Evolutionary conservation across 2,888 invertebrate species (phyloP), one percentile per base, ranked within the genome.

Genomic region (Eremobia ochroleuca): DNA sequence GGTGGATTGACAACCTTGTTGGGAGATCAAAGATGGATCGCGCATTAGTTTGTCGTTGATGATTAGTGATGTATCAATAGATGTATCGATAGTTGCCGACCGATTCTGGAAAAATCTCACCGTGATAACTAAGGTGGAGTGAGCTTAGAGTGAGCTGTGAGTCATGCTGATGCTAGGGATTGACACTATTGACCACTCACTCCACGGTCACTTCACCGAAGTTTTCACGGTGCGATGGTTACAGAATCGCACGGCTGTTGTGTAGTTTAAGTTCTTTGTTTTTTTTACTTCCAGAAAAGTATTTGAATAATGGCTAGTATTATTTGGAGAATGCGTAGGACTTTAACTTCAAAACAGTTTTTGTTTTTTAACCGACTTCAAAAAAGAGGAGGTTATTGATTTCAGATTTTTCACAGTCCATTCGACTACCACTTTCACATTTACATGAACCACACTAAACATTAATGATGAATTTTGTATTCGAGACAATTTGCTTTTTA

Each of bases 1-100:
- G 55, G 40, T n/a, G 40, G 58, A 55, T 59, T 84, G 46, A 69
- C 52, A 25, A 21, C 34, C 55, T 72, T 79, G 72, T 85, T 70
- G 37, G 82, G 40, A 25, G 40, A 82, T 86, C 59, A 70, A 64
- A 73, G 62, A 73, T 68, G 15, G 40, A 59, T 76, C 9, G 52
- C 25, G n/a, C 73, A n/a, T 76, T 52, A n/a, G 67, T 83, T 82
- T 5, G n/a, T 71, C 59, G 46, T 61, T 67, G 28, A 55, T 69
- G 46, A 15, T 37, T 59, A 49, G 55, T 66, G 2, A 1, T 59
- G 15, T 37, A 15, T n/a, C n/a, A 4, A 65, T 65, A 43, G 5
- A 58, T 52, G 52, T 52, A 11, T 52, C 21, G 11, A n/a, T 58
- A 34, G n/a, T n/a, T n/a, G n/a, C n/a, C n/a, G n/a, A n/a, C n/a